Conservation (phyloP, 1,140 invertebrate species). For the Pristionchus pacificus region DNA sequence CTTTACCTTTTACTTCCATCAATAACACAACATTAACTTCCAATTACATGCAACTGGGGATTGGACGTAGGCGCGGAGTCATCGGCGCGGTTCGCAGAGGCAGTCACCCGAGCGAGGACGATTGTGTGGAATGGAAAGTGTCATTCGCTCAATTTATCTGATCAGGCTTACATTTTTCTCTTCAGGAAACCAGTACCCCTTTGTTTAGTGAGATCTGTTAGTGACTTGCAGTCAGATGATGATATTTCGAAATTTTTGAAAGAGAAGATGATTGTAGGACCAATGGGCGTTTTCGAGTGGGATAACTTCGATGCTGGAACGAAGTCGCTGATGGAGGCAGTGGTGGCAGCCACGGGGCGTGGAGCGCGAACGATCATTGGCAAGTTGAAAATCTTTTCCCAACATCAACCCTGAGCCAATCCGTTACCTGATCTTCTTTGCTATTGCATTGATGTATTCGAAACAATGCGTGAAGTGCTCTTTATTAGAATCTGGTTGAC, state of each 20-base stretch:
- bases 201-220: too few species aligned
- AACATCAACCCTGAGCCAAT: neutral
- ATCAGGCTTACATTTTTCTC: too few species aligned
- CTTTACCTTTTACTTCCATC: too few species aligned
- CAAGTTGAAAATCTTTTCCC: slow-evolving; percentile 26
- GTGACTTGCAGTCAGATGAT: too few species aligned
- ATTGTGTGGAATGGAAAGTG: slow-evolving; percentile 84
- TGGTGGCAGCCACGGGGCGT: slow-evolving; percentile 77
- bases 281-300: slow-evolving; percentile 94
- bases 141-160: neutral
- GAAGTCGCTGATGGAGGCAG: slow-evolving; percentile 83
- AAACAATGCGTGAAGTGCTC: neutral
- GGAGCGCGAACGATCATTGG: slow-evolving; percentile 86
- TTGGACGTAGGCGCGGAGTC: slow-evolving; percentile 86
- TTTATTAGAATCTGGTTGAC: neutral
- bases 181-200: too few species aligned
- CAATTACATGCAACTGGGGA: slow-evolving; percentile 61
- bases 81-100: slow-evolving; percentile 70
- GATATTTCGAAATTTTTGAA: neutral
- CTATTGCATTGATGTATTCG: neutral
- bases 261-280: slow-evolving; percentile 61
- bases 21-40: too few species aligned
- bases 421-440: neutral
- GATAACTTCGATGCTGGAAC: slow-evolving; percentile 87
- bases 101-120: slow-evolving; percentile 80